A percentile compares a stretch with the other conserved stretches of the same genome.
Evolutionary conservation across 2,797 vertebrate genomes (phyloP).

Genomic region (Graptemys geographica): DNA sequence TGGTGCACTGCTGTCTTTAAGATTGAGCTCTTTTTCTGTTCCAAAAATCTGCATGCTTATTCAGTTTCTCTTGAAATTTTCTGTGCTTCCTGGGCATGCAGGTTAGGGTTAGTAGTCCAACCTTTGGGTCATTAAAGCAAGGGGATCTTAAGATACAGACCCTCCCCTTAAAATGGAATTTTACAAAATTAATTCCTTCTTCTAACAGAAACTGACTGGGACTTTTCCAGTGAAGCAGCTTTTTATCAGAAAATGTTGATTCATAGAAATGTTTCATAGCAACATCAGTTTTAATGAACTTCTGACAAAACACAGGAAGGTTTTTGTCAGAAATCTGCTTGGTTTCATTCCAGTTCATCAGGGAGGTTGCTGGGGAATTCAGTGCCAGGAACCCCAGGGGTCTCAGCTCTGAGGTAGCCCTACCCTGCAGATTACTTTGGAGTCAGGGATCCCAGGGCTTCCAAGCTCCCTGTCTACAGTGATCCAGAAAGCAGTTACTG

Average conservation of each 20-base stretch:
- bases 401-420: neutral
- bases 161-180: neutral
- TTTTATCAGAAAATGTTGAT: neutral
- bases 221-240: neutral
- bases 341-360: neutral
- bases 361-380: neutral
- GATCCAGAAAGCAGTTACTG: neutral
- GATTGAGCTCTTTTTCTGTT: neutral
- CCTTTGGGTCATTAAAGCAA: neutral
- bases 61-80: neutral
- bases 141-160: neutral
- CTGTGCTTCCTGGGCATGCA: neutral
- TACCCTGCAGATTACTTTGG: neutral
- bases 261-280: neutral
- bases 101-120: neutral
- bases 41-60: neutral
- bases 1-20: neutral
- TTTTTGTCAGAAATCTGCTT: neutral
- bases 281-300: neutral
- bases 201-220: neutral
- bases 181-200: neutral
- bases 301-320: neutral
- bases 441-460: neutral
- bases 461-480: neutral
- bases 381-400: neutral